Conservation (phyloP, 2,888 invertebrate genomes). For the Drosophila incognita region DNA sequence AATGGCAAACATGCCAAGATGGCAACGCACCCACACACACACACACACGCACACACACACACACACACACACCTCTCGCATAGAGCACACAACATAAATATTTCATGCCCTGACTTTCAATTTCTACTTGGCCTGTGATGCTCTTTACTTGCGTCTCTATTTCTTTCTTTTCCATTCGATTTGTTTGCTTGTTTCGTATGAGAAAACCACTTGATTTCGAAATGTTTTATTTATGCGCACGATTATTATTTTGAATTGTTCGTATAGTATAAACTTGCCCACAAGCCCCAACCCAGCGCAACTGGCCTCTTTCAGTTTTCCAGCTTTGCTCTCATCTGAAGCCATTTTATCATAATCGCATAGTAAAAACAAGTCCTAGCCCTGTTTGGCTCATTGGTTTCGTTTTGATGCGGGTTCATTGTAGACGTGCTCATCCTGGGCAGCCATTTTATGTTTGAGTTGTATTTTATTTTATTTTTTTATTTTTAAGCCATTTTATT, state of each 20-base stretch:
- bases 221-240: conserved; percentile 77
- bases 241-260: conserved; percentile 72
- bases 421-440: conserved; percentile 42
- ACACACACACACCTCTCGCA: neutral
- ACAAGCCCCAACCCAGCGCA: neutral
- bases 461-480: conserved; percentile 36
- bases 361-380: conserved; percentile 21
- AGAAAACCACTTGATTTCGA: conserved; percentile 71
- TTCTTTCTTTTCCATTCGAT: conserved; percentile 44
- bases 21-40: conserved; percentile 56
- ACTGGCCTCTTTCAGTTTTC: conserved; percentile 28
- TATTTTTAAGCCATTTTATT: conserved; percentile 57
- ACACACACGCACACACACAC: conserved; percentile 34
- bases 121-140: conserved; percentile 52
- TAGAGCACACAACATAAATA: conserved; percentile 62
- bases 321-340: conserved; percentile 68
- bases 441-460: conserved; percentile 56
- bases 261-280: conserved; percentile 17
- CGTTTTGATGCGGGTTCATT: conserved; percentile 70
- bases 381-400: conserved; percentile 67
- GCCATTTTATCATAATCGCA: conserved; percentile 76
- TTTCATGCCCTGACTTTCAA: conserved; percentile 77
- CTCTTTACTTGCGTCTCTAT: conserved; percentile 8
- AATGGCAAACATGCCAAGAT: conserved; percentile 69
- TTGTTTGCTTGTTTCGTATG: conserved; percentile 61